A percentile compares a stretch with the other conserved stretches of the same genome.
These are phyloP conservation scores for Copsychus sechellarum DNA, from an alignment of 2,113 vertebrate species.

Conservation along the genomic window DNA sequence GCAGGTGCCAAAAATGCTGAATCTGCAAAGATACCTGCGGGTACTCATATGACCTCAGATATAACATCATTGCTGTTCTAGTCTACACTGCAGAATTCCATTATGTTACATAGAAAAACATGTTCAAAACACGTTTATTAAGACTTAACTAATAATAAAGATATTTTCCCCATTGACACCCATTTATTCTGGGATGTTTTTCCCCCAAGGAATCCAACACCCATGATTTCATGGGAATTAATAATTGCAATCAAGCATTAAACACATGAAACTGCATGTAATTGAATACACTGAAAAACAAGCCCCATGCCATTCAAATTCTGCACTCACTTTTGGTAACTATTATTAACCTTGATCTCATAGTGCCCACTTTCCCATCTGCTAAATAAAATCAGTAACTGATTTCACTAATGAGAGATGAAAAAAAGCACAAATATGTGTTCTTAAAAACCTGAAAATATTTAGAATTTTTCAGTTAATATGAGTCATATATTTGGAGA, in stretches of 20 bases:
- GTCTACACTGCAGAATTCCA: background rate
- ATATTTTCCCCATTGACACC: background rate
- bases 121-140: background rate
- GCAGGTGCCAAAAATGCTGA: background rate
- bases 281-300: background rate
- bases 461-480: background rate
- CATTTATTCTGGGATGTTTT: background rate
- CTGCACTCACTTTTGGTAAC: background rate
- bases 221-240: background rate
- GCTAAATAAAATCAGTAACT: background rate
- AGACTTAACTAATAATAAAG: background rate
- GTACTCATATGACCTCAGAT: background rate
- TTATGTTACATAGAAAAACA: background rate
- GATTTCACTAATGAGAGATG: background rate
- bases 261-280: background rate
- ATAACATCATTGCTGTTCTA: background rate
- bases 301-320: background rate
- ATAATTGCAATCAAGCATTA: background rate
- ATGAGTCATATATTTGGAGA: background rate
- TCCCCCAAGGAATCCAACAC: background rate
- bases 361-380: background rate
- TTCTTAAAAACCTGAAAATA: background rate
- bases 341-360: background rate
- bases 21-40: background rate
- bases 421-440: background rate